A percentile compares a stretch with the other conserved stretches of the same genome.
Conservation (phyloP, 2,113 vertebrate species). For the Trichechus manatus region DNA sequence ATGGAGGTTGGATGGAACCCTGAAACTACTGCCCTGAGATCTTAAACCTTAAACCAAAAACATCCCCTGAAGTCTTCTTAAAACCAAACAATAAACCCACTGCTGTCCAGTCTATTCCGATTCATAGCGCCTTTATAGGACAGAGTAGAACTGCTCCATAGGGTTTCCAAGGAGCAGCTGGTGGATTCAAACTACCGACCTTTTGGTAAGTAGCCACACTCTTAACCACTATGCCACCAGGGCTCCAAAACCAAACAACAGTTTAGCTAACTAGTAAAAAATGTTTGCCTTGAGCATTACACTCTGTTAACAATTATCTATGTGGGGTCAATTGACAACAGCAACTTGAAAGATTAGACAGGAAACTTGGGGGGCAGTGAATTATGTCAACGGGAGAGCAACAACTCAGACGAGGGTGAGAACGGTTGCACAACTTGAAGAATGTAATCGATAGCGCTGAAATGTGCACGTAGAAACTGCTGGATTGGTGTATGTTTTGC, state of each 20-base stretch:
- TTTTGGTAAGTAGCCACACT: too few relatives aligned
- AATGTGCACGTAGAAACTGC: background rate
- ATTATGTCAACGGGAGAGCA: too few relatives aligned
- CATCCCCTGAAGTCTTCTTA: background rate
- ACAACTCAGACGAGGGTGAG: too few relatives aligned
- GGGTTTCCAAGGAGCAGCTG: too few relatives aligned
- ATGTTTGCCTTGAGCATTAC: background rate
- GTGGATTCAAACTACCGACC: too few relatives aligned
- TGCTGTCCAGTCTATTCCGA: too few relatives aligned
- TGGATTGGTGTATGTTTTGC: background rate
- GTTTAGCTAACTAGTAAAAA: background rate
- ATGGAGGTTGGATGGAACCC: background rate
- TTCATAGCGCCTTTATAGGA: too few relatives aligned
- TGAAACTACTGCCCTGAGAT: background rate
- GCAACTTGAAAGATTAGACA: too few relatives aligned
- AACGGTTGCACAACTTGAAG: too few relatives aligned
- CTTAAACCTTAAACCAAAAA: background rate
- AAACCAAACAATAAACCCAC: background rate
- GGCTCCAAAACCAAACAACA: background rate
- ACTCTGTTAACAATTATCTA: background rate
- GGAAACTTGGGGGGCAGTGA: too few relatives aligned
- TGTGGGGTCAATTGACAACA: background rate
- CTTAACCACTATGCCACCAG: too few relatives aligned
- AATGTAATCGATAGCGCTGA: background rate
- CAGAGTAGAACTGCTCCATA: too few relatives aligned